A percentile compares a stretch with the other conserved stretches of the same genome.
Conservation (phyloP, 2,113 vertebrate genomes). For the Cyprinus carpio region DNA sequence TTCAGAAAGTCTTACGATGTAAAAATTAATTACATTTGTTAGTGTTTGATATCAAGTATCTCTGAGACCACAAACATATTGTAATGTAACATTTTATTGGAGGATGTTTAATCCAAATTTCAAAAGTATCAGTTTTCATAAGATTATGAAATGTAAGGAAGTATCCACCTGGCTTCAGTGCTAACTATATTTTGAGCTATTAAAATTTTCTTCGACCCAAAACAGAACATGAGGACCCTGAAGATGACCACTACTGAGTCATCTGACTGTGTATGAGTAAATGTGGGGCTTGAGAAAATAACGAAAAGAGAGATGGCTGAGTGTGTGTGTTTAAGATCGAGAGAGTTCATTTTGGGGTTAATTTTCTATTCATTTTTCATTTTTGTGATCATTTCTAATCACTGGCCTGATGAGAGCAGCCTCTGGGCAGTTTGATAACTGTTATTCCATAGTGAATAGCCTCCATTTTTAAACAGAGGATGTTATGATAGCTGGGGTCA, state of each 20-base stretch:
- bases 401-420: constrained; percentile 80
- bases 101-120: background rate
- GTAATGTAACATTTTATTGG: too few relatives aligned
- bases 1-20: background rate
- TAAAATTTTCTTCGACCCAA: background rate
- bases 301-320: constrained; percentile 17
- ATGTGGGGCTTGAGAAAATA: constrained; percentile 28
- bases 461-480: constrained; percentile 85
- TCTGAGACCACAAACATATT: background rate
- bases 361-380: constrained; percentile 49
- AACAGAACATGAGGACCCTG: background rate
- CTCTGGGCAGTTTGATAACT: constrained; percentile 80
- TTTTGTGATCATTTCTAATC: constrained; percentile 80
- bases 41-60: background rate
- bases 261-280: constrained; percentile 21
- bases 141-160: background rate
- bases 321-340: constrained; percentile 5
- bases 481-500: constrained; percentile 87
- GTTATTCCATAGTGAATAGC: constrained; percentile 74
- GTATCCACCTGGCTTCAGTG: background rate
- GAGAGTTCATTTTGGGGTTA: constrained; percentile 29
- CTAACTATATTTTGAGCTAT: background rate
- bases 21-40: background rate
- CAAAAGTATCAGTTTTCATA: background rate
- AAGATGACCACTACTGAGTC: constrained; percentile 29